Evolutionary conservation across 2,888 invertebrate species (phyloP).

Genomic region (Cheilosia vulpina): DNA sequence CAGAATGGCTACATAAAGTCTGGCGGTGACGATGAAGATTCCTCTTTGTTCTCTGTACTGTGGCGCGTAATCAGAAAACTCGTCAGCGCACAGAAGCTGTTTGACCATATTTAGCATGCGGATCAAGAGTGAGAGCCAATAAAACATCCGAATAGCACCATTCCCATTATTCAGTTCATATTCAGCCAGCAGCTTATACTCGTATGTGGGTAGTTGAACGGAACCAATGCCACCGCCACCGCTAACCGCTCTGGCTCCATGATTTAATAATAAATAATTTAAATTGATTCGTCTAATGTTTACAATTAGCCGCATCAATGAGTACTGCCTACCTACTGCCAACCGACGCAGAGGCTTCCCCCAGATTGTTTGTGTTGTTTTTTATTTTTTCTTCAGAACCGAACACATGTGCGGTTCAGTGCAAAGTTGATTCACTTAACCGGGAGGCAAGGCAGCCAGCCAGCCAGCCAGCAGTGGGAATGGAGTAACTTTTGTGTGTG

Average conservation of each 20-base stretch:
- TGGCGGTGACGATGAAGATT: slow-evolving; percentile 62
- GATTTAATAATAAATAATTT: slow-evolving; percentile 71
- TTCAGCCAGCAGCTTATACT: slow-evolving; percentile 7
- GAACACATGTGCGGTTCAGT: slow-evolving; percentile 45
- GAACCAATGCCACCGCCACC: slow-evolving; percentile 44
- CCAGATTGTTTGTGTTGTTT: slow-evolving; percentile 11
- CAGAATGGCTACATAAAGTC: slow-evolving; percentile 64
- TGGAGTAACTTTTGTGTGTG: slow-evolving; percentile 38
- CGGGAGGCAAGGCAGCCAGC: slow-evolving; percentile 5
- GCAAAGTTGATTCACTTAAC: slow-evolving; percentile 43
- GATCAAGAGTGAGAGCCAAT: slow-evolving; percentile 40
- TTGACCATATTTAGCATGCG: slow-evolving; percentile 68
- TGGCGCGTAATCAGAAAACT: slow-evolving; percentile 56
- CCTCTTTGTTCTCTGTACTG: slow-evolving; percentile 58
- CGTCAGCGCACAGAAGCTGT: slow-evolving; percentile 60
- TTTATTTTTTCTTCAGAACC: slow-evolving; percentile 24
- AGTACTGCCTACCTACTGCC: slow-evolving; percentile 29
- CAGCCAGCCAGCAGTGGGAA: slow-evolving; percentile 2
- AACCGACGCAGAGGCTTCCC: slow-evolving; percentile 38
- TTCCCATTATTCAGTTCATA: slow-evolving; percentile 32
- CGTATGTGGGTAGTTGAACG: slow-evolving; percentile 54
- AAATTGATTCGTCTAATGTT: slow-evolving; percentile 74
- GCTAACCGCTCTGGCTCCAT: slow-evolving; percentile 30
- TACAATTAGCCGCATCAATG: slow-evolving; percentile 72
- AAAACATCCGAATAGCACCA: slow-evolving; percentile 24